phyloP scores from a whole-genome alignment of 1,140 invertebrate species.

The Mercenaria mercenaria region DNA sequence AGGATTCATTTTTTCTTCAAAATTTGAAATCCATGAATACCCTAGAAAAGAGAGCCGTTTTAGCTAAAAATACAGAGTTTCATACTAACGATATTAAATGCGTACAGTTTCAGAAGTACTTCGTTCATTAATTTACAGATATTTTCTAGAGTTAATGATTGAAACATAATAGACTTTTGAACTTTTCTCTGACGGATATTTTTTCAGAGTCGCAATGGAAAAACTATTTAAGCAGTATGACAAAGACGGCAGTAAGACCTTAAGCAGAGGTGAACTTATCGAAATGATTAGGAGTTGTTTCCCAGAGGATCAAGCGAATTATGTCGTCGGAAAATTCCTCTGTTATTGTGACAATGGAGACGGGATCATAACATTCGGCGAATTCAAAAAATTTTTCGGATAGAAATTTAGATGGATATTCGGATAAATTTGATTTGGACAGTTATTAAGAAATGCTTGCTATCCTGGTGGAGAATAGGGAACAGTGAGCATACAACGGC shows the following conservation, averaged over 20 bases:
- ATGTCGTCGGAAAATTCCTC: neutral
- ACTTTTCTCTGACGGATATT: neutral
- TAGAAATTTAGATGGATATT: neutral
- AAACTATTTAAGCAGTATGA: neutral
- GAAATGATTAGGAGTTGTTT: neutral
- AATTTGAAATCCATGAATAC: no score
- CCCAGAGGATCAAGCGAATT: neutral
- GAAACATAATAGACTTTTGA: no score
- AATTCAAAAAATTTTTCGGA: conserved; percentile 12
- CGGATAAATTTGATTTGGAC: neutral
- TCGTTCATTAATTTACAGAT: no score
- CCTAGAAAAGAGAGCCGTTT: neutral
- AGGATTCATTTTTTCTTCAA: no score
- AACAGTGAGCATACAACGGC: no score
- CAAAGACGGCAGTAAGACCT: neutral
- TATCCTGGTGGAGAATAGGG: no score
- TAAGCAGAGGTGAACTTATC: neutral
- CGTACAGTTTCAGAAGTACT: neutral
- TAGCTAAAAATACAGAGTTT: neutral
- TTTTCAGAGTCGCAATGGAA: neutral
- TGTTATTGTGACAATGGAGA: neutral
- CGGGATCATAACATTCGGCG: neutral
- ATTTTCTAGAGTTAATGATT: no score
- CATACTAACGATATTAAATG: neutral
- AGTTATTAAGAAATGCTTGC: no score